Evolutionary conservation across 2,888 invertebrate genomes (phyloP).

Genomic region (Eugnorisma glareosa): DNA sequence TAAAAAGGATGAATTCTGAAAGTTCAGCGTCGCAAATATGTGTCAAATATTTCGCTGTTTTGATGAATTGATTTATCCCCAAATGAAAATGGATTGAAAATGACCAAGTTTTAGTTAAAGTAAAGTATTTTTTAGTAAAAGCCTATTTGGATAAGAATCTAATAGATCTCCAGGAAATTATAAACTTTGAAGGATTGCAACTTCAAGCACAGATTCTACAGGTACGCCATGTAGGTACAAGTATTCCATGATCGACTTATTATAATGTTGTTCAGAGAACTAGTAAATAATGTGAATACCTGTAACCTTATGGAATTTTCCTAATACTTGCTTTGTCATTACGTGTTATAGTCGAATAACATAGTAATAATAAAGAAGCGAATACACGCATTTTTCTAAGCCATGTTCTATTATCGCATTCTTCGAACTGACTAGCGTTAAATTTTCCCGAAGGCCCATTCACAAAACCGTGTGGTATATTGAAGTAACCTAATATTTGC

Average conservation of each 20-base stretch:
- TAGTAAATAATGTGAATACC: not conserved
- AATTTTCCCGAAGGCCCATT: conserved; percentile 1
- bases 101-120: no score
- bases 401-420: conserved; percentile 1
- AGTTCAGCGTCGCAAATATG: no score
- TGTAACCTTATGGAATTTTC: not conserved
- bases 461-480: conserved; percentile 28
- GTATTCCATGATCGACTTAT: not conserved
- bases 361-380: not conserved
- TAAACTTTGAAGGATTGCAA: no score
- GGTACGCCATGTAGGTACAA: no score
- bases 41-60: no score
- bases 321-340: not conserved
- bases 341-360: not conserved
- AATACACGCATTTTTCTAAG: not conserved
- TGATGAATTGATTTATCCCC: no score
- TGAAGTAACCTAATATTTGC: conserved; percentile 47
- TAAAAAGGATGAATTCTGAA: not conserved
- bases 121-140: no score
- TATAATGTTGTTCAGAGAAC: not conserved
- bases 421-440: not conserved
- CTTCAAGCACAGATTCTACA: no score
- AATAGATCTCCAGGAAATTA: no score
- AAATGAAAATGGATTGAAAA: not conserved
- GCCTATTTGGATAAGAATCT: no score